Evolutionary conservation across 2,797 vertebrate species (phyloP).

Genomic region (Trachurus trachurus): DNA sequence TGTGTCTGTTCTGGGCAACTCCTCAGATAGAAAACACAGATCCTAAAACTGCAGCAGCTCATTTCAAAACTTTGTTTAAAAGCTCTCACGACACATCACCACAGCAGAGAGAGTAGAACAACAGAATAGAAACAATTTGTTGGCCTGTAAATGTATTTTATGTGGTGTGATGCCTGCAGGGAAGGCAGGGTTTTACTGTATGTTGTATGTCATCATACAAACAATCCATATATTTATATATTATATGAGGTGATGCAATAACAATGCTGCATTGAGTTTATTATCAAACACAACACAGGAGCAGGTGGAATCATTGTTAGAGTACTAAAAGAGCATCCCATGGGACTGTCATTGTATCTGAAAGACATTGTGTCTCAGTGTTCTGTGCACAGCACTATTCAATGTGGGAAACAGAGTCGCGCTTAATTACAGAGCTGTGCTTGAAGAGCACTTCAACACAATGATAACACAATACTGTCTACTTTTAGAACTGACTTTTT

Average conservation of each 20-base stretch:
- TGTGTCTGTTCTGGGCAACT: neutral
- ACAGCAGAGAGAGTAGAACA: neutral
- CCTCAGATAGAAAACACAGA: neutral
- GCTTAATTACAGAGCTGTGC: constrained; percentile 12
- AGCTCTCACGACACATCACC: neutral
- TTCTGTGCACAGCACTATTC: neutral
- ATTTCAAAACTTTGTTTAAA: no score
- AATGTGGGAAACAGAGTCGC: constrained; percentile 8
- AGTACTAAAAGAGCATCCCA: neutral
- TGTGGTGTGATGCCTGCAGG: constrained; percentile 11
- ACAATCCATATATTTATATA: neutral
- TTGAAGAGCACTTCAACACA: constrained; percentile 35
- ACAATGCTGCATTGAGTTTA: constrained; percentile 10
- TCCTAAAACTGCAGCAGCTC: no score
- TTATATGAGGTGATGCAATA: neutral
- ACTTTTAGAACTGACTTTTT: constrained; percentile 19
- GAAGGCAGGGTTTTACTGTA: constrained; percentile 6
- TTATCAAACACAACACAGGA: constrained; percentile 2
- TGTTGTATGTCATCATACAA: neutral
- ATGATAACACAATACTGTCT: constrained; percentile 1
- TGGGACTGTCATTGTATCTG: constrained; percentile 9
- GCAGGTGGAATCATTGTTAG: constrained; percentile 35
- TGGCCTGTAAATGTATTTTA: constrained; percentile 18
- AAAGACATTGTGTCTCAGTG: constrained; percentile 14
- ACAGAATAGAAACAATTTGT: constrained; percentile 22